Base-by-base conservation (phyloP, 2,797 vertebrate species). In the Sebastes iracundus region DNA sequence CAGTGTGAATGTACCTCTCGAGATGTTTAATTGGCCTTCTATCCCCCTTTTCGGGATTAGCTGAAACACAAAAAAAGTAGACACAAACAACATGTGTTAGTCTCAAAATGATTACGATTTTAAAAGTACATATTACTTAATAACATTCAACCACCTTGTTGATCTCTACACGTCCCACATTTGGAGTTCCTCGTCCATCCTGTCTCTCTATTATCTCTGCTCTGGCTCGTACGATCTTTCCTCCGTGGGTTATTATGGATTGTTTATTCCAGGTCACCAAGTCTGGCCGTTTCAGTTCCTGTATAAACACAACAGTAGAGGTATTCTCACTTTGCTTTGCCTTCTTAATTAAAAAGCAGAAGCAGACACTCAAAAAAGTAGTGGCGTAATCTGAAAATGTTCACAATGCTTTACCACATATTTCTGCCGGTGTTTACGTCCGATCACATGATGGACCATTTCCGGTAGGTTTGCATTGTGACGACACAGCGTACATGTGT, bases 381-480 rank as follows among this genome's bases (percentile, higher is more conserved):
- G 0, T 62, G 30, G 2, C 7, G 1, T 32, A 53, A 72, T 67
- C 18, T 28, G 32, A 65, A 68, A 72, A 71, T 12, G 1, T 70
- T 63, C 1, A 56, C 12, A 46, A 25, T 5, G n/a, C 9, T 77
- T 92, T 94, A 96, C 96, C 93, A 97, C 75, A 70, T 96, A 96
- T 91, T 93, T 97, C 87, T 95, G 94, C 7, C 96, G 87, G 82
- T 97, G 96, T 92, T 95, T 96, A 18, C 95, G 94, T 70, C 96
- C 95, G 77, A 96, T 94, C 28, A 97, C 72, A 67, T 96, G 96
- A 60, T 81, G 91, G 65, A 94, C 91, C 86, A 94, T 95, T 63
- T 93, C 94, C 7, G 79, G 66, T 1, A 96, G 80, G 71, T 90
- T 85, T 30, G 91, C 81, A 6, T 87, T 83, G 13, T 87, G 83